A percentile compares a stretch with the other conserved stretches of the same genome.
Conservation (phyloP, 2,888 invertebrate genomes). For the Cancer borealis region DNA sequence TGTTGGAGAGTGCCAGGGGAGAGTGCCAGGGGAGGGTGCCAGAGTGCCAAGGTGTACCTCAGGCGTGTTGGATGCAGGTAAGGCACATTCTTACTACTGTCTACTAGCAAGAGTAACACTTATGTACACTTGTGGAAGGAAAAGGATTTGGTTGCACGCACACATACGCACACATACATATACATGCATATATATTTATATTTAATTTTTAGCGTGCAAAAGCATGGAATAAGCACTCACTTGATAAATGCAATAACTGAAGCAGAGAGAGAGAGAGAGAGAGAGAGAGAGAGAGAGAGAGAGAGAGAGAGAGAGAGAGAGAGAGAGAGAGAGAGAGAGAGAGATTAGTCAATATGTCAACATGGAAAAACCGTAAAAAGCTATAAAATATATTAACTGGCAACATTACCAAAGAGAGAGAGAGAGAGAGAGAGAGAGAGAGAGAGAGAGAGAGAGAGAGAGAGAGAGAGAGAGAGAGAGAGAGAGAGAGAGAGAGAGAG, state of each 20-base stretch:
- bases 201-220: not conserved
- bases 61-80: not conserved
- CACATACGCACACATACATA: not conserved
- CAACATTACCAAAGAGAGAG: not conserved
- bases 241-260: constrained; percentile 17
- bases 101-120: not conserved
- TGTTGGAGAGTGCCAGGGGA: not conserved
- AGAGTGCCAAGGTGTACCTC: not conserved
- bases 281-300: not conserved
- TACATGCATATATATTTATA: not conserved
- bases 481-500: constrained; percentile 14
- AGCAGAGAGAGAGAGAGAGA: constrained; percentile 7
- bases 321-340: not conserved
- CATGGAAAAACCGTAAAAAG: not conserved
- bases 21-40: not conserved
- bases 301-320: not conserved
- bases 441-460: not conserved
- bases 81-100: not conserved
- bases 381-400: not conserved
- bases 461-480: no score
- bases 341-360: no score
- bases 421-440: constrained; percentile 30
- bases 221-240: not conserved
- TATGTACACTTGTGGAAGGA: not conserved
- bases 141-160: not conserved